phyloP scores from a whole-genome alignment of 2,113 vertebrate genomes.

The Paratilapia polleni region DNA sequence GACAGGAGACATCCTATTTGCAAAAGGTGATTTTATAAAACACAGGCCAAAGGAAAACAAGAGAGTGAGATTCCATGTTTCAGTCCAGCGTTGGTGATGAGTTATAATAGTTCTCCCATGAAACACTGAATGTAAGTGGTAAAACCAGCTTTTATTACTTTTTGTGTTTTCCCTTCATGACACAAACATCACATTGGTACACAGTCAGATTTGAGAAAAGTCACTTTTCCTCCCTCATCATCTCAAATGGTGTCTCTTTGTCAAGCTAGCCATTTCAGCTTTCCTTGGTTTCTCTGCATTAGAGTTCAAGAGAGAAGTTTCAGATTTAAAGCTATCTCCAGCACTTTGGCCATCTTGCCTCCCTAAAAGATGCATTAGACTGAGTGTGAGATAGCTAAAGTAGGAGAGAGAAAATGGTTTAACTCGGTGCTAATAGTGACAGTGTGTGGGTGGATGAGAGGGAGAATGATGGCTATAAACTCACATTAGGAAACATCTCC shows the following conservation, averaged over 20 bases:
- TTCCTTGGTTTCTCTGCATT: constrained; percentile 29
- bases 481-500: constrained; percentile 81
- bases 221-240: constrained; percentile 30
- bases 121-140: constrained; percentile 53
- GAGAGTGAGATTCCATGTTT: constrained; percentile 40
- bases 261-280: constrained; percentile 56
- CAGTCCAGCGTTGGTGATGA: constrained; percentile 37
- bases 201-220: constrained; percentile 48
- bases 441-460: constrained; percentile 69
- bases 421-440: constrained; percentile 75
- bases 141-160: constrained; percentile 61
- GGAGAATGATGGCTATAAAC: constrained; percentile 49
- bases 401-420: constrained; percentile 72
- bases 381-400: constrained; percentile 64
- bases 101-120: constrained; percentile 63
- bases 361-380: constrained; percentile 65
- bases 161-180: constrained; percentile 35
- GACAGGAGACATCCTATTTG: constrained; percentile 77
- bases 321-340: constrained; percentile 41
- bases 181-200: constrained; percentile 51
- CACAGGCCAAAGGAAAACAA: constrained; percentile 52
- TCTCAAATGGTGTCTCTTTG: constrained; percentile 1
- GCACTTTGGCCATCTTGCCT: neutral
- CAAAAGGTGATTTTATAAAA: constrained; percentile 77
- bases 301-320: constrained; percentile 37